A percentile compares a stretch with the other conserved stretches of the same genome.
phyloP scores from a whole-genome alignment of 2,113 vertebrate genomes.

The Eurypyga helias region DNA sequence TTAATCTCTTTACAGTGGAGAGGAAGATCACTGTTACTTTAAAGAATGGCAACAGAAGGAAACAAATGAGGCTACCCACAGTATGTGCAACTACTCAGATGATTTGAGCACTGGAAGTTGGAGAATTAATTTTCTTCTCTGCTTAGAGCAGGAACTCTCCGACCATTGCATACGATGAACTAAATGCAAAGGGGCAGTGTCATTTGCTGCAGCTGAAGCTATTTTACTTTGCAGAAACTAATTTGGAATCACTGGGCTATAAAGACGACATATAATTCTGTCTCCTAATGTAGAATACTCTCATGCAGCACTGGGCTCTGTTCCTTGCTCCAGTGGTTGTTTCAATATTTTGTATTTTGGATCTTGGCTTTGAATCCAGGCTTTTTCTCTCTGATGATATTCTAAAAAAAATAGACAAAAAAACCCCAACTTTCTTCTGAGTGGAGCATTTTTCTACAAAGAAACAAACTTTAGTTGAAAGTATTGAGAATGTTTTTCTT shows the following conservation, averaged over 20 bases:
- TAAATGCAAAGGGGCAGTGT: neutral
- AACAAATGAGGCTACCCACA: neutral
- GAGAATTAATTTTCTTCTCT: neutral
- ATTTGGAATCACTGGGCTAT: neutral
- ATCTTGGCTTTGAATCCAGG: neutral
- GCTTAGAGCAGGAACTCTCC: neutral
- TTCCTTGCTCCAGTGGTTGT: neutral
- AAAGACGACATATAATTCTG: neutral
- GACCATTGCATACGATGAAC: neutral
- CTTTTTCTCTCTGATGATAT: neutral
- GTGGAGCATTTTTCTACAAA: neutral
- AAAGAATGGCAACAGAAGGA: neutral
- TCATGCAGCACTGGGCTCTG: neutral
- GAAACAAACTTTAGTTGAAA: neutral
- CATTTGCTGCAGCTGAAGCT: neutral
- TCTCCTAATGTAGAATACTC: neutral
- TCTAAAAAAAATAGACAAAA: neutral
- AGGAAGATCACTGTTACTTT: neutral
- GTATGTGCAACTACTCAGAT: neutral
- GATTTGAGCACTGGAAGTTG: neutral
- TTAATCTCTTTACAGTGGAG: neutral
- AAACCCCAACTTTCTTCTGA: neutral
- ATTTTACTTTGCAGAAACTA: neutral
- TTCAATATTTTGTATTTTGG: neutral
- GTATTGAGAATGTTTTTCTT: neutral